Evolutionary conservation across 2,113 vertebrate species (phyloP), one percentile per base, ranked within the genome.

Genomic region (Acinonyx jubatus): DNA sequence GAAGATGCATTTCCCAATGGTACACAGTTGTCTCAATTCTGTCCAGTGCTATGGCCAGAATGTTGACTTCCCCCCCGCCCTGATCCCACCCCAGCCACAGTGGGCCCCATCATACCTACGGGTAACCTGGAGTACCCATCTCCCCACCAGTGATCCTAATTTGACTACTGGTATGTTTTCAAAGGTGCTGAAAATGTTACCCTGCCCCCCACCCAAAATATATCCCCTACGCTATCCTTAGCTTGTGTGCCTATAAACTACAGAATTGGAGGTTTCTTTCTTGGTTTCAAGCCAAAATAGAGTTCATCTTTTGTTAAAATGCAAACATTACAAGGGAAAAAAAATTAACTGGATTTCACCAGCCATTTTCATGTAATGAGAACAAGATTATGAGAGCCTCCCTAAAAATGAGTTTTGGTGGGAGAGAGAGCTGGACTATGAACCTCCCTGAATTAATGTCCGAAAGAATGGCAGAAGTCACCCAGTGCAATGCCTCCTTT

Each of bases 261-360:
- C 21, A 79, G 38, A 73, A 1, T 10, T 65, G 63, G 36, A 96
- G 18, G 21, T 96, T 95, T 89, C 57, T 81, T 89, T 90, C 79
- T 97, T 95, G 65, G 52, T 93, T 90, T 55, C 91, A 94, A 94
- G 55, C 74, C 83, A 92, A 90, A 92, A 82, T 88, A 63, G 12
- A 84, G 69, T 41, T 93, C 36, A 74, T 69, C 68, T 89, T 95
- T 91, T 79, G 81, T 96, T 94, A 91, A 71, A 94, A 83, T 96
- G 83, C 18, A 71, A 91, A 80, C 33, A 92, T 63, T 68, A 81
- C 19, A 29, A 78, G n/a, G 86, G 86, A n/a, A 81, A 57, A 91
- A 93, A 91, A 89, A 76, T 69, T 83, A 93, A 55, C 50, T 86
- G 38, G 66, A 9, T 57, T 31, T 55, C 73, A 69, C n/a, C 36